These are phyloP conservation scores for Cryptoprocta ferox DNA, from an alignment of 2,797 vertebrate genomes.

Conservation along the genomic window DNA sequence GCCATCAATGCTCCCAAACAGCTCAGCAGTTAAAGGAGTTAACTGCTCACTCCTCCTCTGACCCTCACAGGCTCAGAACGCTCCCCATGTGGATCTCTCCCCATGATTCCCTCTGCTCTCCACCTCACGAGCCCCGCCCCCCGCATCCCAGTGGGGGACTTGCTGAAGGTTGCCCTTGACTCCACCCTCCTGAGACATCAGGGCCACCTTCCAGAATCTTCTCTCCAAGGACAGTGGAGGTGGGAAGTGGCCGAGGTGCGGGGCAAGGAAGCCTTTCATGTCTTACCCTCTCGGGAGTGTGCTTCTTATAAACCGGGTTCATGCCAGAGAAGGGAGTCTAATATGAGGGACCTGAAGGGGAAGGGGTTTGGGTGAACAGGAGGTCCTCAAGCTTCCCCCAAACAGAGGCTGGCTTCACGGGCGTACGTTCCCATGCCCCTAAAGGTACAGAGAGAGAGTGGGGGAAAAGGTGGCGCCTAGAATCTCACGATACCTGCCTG, in stretches of 20 bases:
- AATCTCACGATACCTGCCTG: background rate
- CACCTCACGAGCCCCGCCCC: background rate
- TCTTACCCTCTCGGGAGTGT: background rate
- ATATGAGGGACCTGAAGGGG: background rate
- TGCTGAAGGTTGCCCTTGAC: background rate
- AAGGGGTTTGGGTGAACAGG: background rate
- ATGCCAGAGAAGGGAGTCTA: background rate
- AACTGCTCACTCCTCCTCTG: background rate
- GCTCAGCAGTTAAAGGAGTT: background rate
- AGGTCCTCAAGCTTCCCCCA: background rate
- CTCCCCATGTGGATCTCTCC: accelerated
- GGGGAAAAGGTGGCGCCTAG: background rate
- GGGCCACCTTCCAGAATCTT: background rate
- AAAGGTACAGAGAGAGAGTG: accelerated
- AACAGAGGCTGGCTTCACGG: background rate
- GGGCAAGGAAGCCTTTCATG: background rate
- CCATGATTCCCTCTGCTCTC: background rate
- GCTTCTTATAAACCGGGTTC: background rate
- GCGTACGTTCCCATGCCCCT: background rate
- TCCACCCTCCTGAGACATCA: background rate
- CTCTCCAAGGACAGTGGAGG: background rate
- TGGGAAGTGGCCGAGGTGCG: accelerated
- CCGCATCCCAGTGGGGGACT: accelerated
- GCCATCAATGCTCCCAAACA: background rate
- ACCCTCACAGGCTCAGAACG: background rate